phyloP scores from a whole-genome alignment of 2,888 invertebrate genomes.

The Scaptomyza tumidula region DNA sequence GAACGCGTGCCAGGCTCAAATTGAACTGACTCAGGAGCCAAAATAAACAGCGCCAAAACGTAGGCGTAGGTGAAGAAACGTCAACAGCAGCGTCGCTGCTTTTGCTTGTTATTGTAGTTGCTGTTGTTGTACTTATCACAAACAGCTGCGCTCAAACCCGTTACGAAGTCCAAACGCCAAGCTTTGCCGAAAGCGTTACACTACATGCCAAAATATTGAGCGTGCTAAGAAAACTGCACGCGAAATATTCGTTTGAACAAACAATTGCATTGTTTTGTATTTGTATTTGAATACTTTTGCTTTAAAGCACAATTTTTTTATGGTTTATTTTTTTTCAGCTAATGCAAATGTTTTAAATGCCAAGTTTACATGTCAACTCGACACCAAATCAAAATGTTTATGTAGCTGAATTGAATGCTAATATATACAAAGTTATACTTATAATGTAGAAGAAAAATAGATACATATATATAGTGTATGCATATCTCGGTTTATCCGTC shows the following conservation, averaged over 20 bases:
- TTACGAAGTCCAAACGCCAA: conserved; percentile 24
- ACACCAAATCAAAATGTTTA: conserved; percentile 8
- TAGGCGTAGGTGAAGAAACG: conserved; percentile 28
- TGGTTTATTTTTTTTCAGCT: background rate
- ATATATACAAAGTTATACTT: no score
- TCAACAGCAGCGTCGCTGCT: conserved; percentile 19
- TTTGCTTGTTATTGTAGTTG: conserved; percentile 15
- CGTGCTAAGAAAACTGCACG: background rate
- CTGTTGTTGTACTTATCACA: conserved; percentile 55
- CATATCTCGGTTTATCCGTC: no score
- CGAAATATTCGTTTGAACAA: no score
- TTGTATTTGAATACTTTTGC: background rate
- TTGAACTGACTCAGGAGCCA: conserved; percentile 61
- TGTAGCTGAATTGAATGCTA: background rate
- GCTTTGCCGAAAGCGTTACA: conserved; percentile 50
- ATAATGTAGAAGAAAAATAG: no score
- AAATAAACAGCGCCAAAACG: conserved; percentile 32
- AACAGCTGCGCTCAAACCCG: conserved; percentile 54
- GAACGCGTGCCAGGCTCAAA: conserved; percentile 69
- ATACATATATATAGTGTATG: no score
- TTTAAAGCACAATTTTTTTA: no score
- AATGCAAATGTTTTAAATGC: background rate
- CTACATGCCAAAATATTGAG: conserved; percentile 4
- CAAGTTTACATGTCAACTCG: background rate
- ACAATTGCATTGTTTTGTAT: background rate